Evolutionary conservation across 2,888 invertebrate genomes (phyloP), one percentile per base, ranked within the genome.

Genomic region (Micoletzkya japonica): DNA sequence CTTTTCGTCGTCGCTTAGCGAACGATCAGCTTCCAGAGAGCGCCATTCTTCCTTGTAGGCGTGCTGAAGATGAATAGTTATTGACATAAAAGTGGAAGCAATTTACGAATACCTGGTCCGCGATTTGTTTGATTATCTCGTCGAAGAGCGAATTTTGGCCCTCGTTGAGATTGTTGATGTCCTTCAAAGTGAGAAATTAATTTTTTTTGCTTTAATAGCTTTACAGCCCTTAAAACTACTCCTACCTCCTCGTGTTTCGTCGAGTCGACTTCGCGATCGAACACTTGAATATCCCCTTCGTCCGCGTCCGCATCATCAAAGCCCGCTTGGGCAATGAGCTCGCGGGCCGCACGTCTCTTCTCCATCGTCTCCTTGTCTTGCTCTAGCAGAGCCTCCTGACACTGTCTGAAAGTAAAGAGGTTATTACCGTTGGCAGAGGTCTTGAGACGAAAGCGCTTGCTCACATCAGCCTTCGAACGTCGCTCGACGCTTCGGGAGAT

Each of bases 111-210:
- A 37, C 69, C 34, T 70, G 71, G 1, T 69, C 34, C 6, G 20
- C 50, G 20, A 74, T 30, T 1, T 30, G 14, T 2, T 66, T 26
- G 17, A 56, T n/a, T 0, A 72, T 59, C 1, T 28, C n/a, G n/a
- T 71, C 64, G 49, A 58, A 73, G 28, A 74, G 28, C 17, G 34
- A 54, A 2, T 34, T 32, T 49, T 74, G 74, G 2, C 17, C 70
- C 0, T 14, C n/a, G 34, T 73, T 74, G 44, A 74, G n/a, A n/a
- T n/a, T n/a, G n/a, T n/a, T n/a, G n/a, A n/a, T n/a, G n/a, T n/a
- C n/a, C n/a, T n/a, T n/a, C n/a, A n/a, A n/a, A n/a, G n/a, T n/a
- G n/a, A n/a, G n/a, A n/a, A n/a, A n/a, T n/a, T n/a, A n/a, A n/a
- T n/a, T n/a, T n/a, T n/a, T n/a, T n/a, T n/a, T n/a, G n/a, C n/a